phyloP scores from a whole-genome alignment of 2,113 vertebrate species.

The Pseudonaja textilis region DNA sequence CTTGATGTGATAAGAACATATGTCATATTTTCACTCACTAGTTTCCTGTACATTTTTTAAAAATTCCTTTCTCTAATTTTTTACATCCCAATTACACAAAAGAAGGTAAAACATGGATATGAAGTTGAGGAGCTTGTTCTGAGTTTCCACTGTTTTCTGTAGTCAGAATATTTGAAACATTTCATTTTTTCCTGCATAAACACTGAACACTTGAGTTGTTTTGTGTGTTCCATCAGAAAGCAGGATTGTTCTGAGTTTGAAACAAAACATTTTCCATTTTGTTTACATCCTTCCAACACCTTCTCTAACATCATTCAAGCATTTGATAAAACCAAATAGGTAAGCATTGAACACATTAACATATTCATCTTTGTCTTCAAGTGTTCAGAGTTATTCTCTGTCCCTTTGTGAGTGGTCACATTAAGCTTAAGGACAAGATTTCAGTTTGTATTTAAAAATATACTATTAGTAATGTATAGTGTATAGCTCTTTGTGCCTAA shows the following conservation, averaged over 20 bases:
- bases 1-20: neutral
- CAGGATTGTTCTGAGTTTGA: neutral
- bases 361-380: neutral
- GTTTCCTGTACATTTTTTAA: neutral
- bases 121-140: neutral
- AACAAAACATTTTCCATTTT: neutral
- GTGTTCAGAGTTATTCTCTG: too few relatives aligned
- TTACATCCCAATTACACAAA: neutral
- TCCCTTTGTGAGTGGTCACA: neutral
- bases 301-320: neutral
- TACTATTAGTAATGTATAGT: neutral
- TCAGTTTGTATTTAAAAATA: neutral
- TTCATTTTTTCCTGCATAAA: neutral
- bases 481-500: neutral
- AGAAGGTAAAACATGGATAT: neutral
- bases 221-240: neutral
- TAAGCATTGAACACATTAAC: neutral
- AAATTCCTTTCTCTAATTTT: neutral
- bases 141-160: neutral
- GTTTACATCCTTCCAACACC: neutral
- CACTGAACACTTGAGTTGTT: neutral
- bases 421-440: neutral
- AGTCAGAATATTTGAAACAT: neutral
- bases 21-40: neutral
- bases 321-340: neutral